A percentile compares a stretch with the other conserved stretches of the same genome.
Conservation (phyloP, 2,797 vertebrate genomes). For the Rhinogobio ventralis region DNA sequence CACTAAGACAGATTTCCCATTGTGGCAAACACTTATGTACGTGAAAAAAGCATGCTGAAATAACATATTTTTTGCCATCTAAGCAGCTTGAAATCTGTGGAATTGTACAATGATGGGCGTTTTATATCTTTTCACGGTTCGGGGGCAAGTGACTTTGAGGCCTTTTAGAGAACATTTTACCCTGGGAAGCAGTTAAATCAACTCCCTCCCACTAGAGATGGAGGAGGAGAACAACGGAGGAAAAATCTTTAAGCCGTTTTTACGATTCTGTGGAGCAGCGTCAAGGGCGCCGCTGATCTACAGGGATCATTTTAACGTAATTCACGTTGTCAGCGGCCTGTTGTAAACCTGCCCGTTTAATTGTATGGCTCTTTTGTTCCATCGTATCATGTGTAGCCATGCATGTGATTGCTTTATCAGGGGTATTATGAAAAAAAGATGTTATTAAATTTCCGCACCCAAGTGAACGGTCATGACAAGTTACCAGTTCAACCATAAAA, state of each 20-base stretch:
- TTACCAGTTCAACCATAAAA: constrained; percentile 28
- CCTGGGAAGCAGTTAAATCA: constrained; percentile 36
- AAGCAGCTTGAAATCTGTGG: constrained; percentile 15
- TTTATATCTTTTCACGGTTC: constrained; percentile 29
- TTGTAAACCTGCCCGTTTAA: constrained; percentile 49
- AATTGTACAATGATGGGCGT: constrained; percentile 12
- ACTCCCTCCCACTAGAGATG: constrained; percentile 16
- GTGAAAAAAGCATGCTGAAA: constrained; percentile 22
- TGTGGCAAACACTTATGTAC: constrained; percentile 3
- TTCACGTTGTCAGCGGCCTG: constrained; percentile 27
- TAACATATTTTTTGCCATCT: neutral
- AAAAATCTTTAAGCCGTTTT: constrained; percentile 34
- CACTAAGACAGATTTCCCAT: neutral
- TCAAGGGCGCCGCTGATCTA: constrained; percentile 31
- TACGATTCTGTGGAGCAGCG: neutral
- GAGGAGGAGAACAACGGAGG: constrained; percentile 14
- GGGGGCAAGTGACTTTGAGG: constrained; percentile 22
- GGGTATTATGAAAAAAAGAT: constrained; percentile 38
- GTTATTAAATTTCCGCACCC: constrained; percentile 44
- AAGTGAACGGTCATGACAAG: constrained; percentile 29
- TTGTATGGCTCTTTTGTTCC: constrained; percentile 43
- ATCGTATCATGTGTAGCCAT: constrained; percentile 31
- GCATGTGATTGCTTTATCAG: constrained; percentile 51
- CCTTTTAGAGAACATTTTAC: constrained; percentile 33
- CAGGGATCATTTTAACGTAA: constrained; percentile 33